Percentiles rank a stretch among this genome's conserved stretches.
These are phyloP conservation scores for Sesamia nonagrioides DNA, from an alignment of 1,140 invertebrate genomes.

Conservation along the genomic window DNA sequence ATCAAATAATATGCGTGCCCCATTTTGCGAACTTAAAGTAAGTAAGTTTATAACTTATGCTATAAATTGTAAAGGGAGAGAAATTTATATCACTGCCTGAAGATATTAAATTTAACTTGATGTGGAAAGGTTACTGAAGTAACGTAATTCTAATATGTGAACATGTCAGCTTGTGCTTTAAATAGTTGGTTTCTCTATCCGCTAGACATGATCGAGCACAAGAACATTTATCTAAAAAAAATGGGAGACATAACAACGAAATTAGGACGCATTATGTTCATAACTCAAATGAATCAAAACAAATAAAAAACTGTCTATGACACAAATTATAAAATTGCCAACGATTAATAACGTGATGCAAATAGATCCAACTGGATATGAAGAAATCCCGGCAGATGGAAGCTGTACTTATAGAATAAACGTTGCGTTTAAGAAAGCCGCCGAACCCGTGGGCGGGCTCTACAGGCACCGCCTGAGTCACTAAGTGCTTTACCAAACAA, in stretches of 20 bases:
- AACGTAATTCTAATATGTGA: too few relatives aligned
- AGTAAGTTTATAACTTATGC: constrained; percentile 26
- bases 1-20: constrained; percentile 29
- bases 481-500: constrained; percentile 61
- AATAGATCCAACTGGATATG: constrained; percentile 22
- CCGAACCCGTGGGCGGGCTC: constrained; percentile 50
- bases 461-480: constrained; percentile 53
- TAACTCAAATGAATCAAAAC: constrained; percentile 10
- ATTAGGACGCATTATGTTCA: background rate
- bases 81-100: constrained; percentile 24
- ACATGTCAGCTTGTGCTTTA: too few relatives aligned
- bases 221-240: background rate
- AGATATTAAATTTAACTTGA: constrained; percentile 13
- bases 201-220: too few relatives aligned
- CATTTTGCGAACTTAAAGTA: constrained; percentile 18
- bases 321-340: constrained; percentile 12
- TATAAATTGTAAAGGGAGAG: background rate
- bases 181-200: too few relatives aligned
- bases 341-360: constrained; percentile 3
- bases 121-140: constrained; percentile 9
- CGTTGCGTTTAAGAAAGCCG: constrained; percentile 53
- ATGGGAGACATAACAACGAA: background rate
- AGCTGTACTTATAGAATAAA: constrained; percentile 18
- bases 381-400: constrained; percentile 30
- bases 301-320: constrained; percentile 26